Percentiles rank a stretch among this genome's conserved stretches.
Evolutionary conservation across 2,888 invertebrate genomes (phyloP).

Genomic region (Lasioglossum oenotherae): DNA sequence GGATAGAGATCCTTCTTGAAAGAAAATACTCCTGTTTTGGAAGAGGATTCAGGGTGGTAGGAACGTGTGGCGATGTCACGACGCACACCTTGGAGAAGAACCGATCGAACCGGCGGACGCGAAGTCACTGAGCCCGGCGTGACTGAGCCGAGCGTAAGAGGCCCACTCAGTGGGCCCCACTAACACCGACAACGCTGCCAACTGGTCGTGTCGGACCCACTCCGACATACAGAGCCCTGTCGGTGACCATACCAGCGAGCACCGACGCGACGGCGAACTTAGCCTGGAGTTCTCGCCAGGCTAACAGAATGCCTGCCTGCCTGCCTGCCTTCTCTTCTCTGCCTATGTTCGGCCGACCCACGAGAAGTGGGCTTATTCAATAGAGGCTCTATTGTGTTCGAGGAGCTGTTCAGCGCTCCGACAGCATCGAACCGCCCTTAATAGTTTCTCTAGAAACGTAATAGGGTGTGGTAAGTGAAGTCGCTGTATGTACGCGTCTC

Average conservation of each 20-base stretch:
- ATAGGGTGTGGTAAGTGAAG: constrained; percentile 56
- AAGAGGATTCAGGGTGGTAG: background rate
- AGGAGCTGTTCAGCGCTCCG: constrained; percentile 65
- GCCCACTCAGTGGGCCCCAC: constrained; percentile 64
- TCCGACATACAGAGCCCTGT: constrained; percentile 47
- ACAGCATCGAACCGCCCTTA: constrained; percentile 72
- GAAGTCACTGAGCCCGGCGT: constrained; percentile 83
- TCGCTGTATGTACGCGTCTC: constrained; percentile 47
- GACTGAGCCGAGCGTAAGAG: constrained; percentile 81
- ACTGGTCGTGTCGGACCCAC: constrained; percentile 57
- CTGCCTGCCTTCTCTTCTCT: constrained; percentile 40
- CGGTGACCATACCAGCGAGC: constrained; percentile 51
- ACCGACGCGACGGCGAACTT: constrained; percentile 48
- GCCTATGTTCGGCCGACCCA: constrained; percentile 44
- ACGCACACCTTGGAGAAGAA: constrained; percentile 68
- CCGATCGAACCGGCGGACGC: constrained; percentile 82
- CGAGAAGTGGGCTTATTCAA: constrained; percentile 71
- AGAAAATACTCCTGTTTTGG: background rate
- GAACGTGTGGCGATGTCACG: background rate
- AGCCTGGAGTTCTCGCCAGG: constrained; percentile 55
- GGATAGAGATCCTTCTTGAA: background rate
- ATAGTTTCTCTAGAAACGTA: constrained; percentile 67
- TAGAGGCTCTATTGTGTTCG: constrained; percentile 72
- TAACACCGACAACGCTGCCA: constrained; percentile 67
- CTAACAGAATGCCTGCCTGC: constrained; percentile 70